Percentiles rank a stretch among this genome's conserved stretches.
Evolutionary conservation across 2,888 invertebrate species (phyloP).

Genomic region (Epinotia nisella): DNA sequence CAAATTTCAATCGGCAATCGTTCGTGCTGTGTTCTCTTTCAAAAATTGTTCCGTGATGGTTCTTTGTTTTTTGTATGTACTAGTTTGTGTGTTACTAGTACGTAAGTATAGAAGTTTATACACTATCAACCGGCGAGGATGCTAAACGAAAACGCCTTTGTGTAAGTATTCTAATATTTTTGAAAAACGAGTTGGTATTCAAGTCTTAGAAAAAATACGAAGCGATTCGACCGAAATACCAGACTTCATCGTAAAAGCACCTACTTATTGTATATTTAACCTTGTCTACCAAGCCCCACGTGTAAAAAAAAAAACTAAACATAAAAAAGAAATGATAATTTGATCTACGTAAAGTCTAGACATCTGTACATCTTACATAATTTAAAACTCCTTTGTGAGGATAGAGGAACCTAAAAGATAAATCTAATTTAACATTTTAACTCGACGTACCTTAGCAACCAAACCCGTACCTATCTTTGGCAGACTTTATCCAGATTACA

Average conservation of each 20-base stretch:
- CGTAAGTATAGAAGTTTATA: no score
- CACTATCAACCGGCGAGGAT: not conserved
- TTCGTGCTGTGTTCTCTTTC: not conserved
- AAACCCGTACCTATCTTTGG: conserved; percentile 45
- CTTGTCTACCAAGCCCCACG: conserved; percentile 11
- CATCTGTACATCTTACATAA: conserved; percentile 12
- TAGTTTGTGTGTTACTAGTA: no score
- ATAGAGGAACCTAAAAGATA: conserved; percentile 12
- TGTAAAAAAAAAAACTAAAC: not conserved
- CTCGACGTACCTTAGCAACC: conserved; percentile 30
- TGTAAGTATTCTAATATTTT: no score
- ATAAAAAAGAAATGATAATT: conserved; percentile 6
- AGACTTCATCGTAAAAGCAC: no score
- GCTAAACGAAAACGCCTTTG: not conserved
- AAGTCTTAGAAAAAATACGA: no score
- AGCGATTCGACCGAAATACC: no score
- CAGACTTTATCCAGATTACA: conserved; percentile 48
- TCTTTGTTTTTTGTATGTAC: not conserved
- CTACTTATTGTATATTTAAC: not conserved
- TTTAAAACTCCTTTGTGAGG: conserved; percentile 7
- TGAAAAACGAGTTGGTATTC: no score
- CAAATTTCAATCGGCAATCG: conserved; percentile 14
- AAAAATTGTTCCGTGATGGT: not conserved
- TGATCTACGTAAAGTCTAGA: conserved; percentile 34
- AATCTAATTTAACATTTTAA: conserved; percentile 19